Conservation (phyloP, 1,140 invertebrate species). For the Megalopta genalis region DNA sequence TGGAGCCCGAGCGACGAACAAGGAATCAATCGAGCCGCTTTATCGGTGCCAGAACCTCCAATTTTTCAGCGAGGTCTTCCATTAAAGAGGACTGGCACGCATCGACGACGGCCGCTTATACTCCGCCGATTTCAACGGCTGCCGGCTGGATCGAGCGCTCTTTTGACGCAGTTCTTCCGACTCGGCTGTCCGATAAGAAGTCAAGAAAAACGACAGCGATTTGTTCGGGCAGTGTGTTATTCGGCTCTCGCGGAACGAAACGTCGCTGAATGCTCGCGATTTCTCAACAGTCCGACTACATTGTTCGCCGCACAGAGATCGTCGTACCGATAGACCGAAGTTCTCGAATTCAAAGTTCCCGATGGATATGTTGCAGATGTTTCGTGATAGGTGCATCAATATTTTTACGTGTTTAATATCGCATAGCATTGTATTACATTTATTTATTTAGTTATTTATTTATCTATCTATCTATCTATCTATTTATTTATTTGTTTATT, state of each 20-base stretch:
- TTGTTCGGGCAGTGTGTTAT: neutral
- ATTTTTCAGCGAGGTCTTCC: conserved; percentile 29
- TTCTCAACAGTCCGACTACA: neutral
- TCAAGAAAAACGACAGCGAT: neutral
- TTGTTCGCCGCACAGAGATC: too few species aligned
- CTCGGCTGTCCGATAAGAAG: conserved; percentile 3
- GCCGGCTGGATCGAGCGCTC: conserved; percentile 12
- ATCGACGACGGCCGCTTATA: neutral
- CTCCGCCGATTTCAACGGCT: neutral
- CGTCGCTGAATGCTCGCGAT: neutral
- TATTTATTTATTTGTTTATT: too few species aligned
- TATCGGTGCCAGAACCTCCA: conserved; percentile 32
- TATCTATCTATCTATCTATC: too few species aligned
- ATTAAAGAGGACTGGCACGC: conserved; percentile 21
- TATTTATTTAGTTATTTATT: too few species aligned
- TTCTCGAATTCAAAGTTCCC: too few species aligned
- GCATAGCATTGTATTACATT: too few species aligned
- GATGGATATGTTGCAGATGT: too few species aligned
- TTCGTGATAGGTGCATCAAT: too few species aligned
- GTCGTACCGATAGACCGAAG: too few species aligned
- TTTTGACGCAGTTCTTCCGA: neutral
- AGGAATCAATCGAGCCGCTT: conserved; percentile 47
- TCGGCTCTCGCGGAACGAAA: neutral
- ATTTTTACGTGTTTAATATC: too few species aligned
- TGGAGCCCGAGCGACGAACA: neutral